These are phyloP conservation scores for Schizothorax lantsangensis DNA, from an alignment of 2,797 vertebrate genomes.

Conservation along the genomic window DNA sequence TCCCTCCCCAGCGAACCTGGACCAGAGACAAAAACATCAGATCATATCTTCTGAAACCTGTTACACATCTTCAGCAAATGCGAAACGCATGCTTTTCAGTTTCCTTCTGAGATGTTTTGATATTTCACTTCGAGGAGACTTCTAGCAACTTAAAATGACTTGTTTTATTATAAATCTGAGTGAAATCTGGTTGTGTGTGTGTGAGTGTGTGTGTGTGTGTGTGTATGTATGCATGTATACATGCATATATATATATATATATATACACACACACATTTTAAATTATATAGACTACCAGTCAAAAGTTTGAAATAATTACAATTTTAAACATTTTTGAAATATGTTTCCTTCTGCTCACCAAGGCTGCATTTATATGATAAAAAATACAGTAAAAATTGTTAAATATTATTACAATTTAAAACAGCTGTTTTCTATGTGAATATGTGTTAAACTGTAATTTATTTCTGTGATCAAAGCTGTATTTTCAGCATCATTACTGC, in stretches of 20 bases:
- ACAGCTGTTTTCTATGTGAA: not conserved
- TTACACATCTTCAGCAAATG: not conserved
- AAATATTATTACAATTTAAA: not conserved
- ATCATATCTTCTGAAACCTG: not conserved
- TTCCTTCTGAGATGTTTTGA: not conserved
- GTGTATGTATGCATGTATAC: no score
- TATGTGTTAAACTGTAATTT: not conserved
- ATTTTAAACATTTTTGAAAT: not conserved
- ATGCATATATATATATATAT: no score
- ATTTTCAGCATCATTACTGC: not conserved
- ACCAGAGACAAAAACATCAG: constrained; percentile 2
- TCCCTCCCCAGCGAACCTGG: constrained; percentile 93
- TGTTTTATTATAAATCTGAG: not conserved
- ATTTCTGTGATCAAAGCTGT: not conserved
- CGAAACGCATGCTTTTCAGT: not conserved
- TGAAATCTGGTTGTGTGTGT: not conserved
- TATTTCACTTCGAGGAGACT: not conserved
- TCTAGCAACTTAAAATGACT: not conserved
- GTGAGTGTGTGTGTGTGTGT: no score
- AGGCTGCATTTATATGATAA: not conserved
- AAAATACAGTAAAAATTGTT: not conserved
- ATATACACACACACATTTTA: no score
- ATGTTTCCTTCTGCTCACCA: not conserved
- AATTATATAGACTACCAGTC: not conserved
- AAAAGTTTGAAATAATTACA: not conserved